Evolutionary conservation across 2,888 invertebrate genomes (phyloP), one percentile per base, ranked within the genome.

Genomic region (Trachelus troglodyta): DNA sequence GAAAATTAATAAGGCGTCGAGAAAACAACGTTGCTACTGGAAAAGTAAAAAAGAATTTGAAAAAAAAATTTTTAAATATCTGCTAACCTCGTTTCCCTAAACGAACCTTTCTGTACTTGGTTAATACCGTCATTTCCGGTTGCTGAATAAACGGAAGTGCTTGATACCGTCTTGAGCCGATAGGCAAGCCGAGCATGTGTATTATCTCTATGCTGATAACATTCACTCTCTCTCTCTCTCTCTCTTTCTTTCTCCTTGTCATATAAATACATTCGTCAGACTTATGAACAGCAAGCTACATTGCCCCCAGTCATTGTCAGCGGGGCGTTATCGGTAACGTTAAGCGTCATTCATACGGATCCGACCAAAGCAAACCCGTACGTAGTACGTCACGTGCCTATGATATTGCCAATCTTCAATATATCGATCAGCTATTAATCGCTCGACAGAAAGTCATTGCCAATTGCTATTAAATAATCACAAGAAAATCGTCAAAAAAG

Each of bases 361-460:
- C 71, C 71, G 33, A 34, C 15, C 2, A 56, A 56, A 23, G 56
- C 56, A 23, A 15, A 23, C 2, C 23, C 56, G 56, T 23, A 15
- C 23, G 6, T 56, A 56, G 56, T 56, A 56, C 6, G 6, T 23
- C 23, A 23, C 56, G 56, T 9, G 56, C 2, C 23, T 9, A 56
- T 2, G 23, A 23, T 23, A 23, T 56, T 9, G 23, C 83, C 86
- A 85, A 86, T 85, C 85, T 81, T 83, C 84, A 82, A 81, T 81
- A 80, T 80, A 82, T 83, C 86, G 83, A 86, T 86, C 83, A 81
- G 83, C 82, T 86, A 86, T 85, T 85, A 86, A 87, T 86, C 83
- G 83, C 75, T 79, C 80, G 82, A 81, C 81, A 81, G 9, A 23
- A 56, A 56, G 23, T 56, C 81, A 76, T 77, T 80, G 82, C 82